A percentile compares a stretch with the other conserved stretches of the same genome.
Evolutionary conservation across 2,113 vertebrate species (phyloP).

Genomic region (Bubo blakistoni): DNA sequence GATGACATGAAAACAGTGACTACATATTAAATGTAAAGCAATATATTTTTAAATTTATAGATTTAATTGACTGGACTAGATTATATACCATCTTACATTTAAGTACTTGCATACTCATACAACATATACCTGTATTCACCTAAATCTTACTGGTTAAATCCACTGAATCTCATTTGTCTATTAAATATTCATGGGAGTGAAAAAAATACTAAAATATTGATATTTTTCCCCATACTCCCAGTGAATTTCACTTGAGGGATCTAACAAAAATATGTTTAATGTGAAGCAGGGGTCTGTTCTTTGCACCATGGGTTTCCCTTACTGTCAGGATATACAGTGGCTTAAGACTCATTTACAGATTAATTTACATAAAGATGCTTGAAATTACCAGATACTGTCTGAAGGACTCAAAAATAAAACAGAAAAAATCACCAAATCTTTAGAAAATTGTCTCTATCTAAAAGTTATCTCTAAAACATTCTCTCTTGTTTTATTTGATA

Average conservation of each 20-base stretch:
- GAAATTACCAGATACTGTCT: neutral
- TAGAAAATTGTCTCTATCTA: neutral
- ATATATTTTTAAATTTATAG: neutral
- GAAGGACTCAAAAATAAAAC: neutral
- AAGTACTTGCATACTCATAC: neutral
- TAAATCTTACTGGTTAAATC: neutral
- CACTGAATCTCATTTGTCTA: neutral
- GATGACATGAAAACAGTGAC: neutral
- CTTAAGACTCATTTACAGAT: neutral
- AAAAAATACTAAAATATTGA: neutral
- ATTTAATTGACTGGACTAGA: neutral
- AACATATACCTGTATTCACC: neutral
- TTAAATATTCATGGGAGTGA: neutral
- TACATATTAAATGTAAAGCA: neutral
- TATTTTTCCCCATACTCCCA: neutral
- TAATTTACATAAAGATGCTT: neutral
- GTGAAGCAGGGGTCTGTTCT: neutral
- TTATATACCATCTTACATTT: neutral
- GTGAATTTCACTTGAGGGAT: neutral
- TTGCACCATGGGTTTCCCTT: neutral
- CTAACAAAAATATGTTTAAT: neutral
- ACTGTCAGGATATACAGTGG: too few relatives aligned
- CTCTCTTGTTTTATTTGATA: neutral
- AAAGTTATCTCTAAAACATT: neutral
- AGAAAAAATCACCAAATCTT: neutral